Evolutionary conservation across 2,888 invertebrate genomes (phyloP).

Genomic region (Ischnus inquisitorius): DNA sequence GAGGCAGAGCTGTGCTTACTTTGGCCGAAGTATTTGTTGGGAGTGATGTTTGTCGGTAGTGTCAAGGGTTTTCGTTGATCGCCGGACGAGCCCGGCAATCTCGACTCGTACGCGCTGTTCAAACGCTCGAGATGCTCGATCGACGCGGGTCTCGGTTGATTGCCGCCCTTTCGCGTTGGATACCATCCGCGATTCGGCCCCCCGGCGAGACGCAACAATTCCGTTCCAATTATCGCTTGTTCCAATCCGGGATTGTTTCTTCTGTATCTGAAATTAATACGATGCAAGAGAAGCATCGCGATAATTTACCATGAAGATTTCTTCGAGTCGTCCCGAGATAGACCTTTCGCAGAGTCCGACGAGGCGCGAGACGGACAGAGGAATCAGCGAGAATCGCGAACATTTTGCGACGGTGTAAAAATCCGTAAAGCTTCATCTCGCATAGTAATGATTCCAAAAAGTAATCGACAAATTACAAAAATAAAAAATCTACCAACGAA

Average conservation of each 20-base stretch:
- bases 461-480: no score
- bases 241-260: conserved; percentile 85
- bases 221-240: conserved; percentile 91
- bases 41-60: conserved; percentile 95
- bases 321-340: neutral
- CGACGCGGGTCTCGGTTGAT: conserved; percentile 91
- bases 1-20: conserved; percentile 91
- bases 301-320: neutral
- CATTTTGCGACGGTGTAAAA: no score
- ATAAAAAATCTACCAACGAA: no score
- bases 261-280: conserved; percentile 77
- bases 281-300: conserved; percentile 8
- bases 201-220: conserved; percentile 91
- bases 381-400: no score
- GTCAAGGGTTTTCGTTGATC: conserved; percentile 92
- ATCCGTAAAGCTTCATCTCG: no score
- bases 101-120: conserved; percentile 84
- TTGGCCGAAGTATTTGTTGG: conserved; percentile 91
- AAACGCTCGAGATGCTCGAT: conserved; percentile 94
- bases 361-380: no score
- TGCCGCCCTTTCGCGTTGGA: conserved; percentile 87
- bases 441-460: no score
- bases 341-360: no score
- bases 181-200: conserved; percentile 95
- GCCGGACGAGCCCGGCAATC: conserved; percentile 86